These are phyloP conservation scores for Stenolophus ochropezus DNA, from an alignment of 2,888 invertebrate species.

Conservation along the genomic window DNA sequence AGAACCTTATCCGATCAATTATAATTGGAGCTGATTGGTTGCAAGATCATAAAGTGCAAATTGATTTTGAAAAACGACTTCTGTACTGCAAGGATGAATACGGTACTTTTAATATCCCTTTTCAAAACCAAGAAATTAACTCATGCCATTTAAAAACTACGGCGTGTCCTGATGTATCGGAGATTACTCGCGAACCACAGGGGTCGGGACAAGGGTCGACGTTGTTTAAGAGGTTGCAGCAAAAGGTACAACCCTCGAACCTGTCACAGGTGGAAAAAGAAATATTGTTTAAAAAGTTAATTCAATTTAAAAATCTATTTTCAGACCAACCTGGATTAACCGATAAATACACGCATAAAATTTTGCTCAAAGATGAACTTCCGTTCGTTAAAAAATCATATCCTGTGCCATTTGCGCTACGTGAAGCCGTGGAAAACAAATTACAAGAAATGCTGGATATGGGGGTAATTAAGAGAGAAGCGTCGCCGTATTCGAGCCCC, in stretches of 20 bases:
- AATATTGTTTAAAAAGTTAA: not conserved
- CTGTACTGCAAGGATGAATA: not conserved
- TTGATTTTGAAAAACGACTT: conserved; percentile 42
- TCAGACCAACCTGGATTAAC: not conserved
- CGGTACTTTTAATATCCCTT: not conserved
- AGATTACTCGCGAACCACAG: not conserved
- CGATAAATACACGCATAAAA: not conserved
- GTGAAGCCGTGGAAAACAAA: conserved; percentile 64
- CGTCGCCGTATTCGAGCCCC: conserved; percentile 66
- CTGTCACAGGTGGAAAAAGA: too few relatives aligned
- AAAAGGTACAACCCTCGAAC: not conserved
- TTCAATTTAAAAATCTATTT: conserved; percentile 30
- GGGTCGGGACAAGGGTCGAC: not conserved
- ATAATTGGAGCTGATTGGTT: conserved; percentile 43
- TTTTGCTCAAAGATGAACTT: not conserved
- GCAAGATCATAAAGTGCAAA: conserved; percentile 19
- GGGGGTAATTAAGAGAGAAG: conserved; percentile 66
- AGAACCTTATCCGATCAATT: conserved; percentile 57
- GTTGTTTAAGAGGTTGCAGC: not conserved
- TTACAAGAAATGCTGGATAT: conserved; percentile 64
- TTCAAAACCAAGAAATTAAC: not conserved
- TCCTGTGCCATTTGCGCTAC: conserved; percentile 58
- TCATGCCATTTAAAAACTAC: too few relatives aligned
- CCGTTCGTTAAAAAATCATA: conserved; percentile 6
- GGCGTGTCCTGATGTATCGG: too few relatives aligned